Percentiles rank a stretch among this genome's conserved stretches.
These are phyloP conservation scores for Neoaliturus tenellus DNA, from an alignment of 2,888 invertebrate species.

Conservation along the genomic window DNA sequence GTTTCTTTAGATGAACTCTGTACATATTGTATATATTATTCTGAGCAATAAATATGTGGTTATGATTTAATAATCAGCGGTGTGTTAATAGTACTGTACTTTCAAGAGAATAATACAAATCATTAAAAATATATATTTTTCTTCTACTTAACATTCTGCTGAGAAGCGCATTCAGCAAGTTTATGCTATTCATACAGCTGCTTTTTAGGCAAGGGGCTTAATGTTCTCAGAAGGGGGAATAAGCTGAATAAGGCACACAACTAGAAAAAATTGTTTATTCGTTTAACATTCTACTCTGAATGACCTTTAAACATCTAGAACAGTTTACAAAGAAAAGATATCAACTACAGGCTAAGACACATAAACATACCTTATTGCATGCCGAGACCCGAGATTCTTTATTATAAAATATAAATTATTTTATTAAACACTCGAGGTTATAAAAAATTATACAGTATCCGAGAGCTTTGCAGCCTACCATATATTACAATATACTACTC, in stretches of 20 bases:
- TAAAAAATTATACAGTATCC: slow-evolving; percentile 16
- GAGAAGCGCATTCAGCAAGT: no score
- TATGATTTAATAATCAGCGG: no score
- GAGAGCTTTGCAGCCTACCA: background rate
- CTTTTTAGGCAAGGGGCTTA: no score
- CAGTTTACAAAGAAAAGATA: slow-evolving; percentile 47
- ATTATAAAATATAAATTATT: slow-evolving; percentile 44
- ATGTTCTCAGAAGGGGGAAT: no score
- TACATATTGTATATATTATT: no score
- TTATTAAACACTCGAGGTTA: slow-evolving; percentile 4
- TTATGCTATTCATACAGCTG: no score
- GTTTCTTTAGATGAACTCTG: no score
- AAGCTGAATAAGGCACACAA: background rate
- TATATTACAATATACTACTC: background rate
- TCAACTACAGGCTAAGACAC: slow-evolving; percentile 33
- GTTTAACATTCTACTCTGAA: slow-evolving; percentile 28
- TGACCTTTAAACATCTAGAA: slow-evolving; percentile 46
- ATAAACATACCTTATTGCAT: slow-evolving; percentile 42
- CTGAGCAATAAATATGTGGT: no score
- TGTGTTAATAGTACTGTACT: no score
- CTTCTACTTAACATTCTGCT: no score
- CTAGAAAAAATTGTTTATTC: slow-evolving; percentile 38
- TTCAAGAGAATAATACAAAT: no score
- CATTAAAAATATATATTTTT: no score
- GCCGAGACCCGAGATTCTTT: slow-evolving; percentile 19